Base-by-base conservation (phyloP, 1,140 invertebrate species). In the Tetramorium simillimum region DNA sequence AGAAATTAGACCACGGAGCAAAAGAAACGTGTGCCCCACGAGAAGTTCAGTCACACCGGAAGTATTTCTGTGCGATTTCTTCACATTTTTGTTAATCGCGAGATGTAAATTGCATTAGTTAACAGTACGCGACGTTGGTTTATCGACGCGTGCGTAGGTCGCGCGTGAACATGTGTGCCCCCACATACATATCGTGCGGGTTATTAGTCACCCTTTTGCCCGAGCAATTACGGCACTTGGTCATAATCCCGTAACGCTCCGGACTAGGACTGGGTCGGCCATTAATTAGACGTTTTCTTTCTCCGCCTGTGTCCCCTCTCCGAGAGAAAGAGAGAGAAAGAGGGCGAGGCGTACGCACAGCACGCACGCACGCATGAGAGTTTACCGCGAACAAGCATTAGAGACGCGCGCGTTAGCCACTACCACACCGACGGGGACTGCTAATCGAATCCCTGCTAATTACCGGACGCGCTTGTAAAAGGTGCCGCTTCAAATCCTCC, bases 181-280 rank as follows among this genome's bases (percentile, higher is more conserved):
- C 33, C 51, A 53, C 65, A 28, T 60, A 62, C 33, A 28, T 3
- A 46, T 21, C 63, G 60, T 67, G 85, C 49, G 33, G 60, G 81
- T 77, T 87, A 89, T 90, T 90, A 88, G 89, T 90, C 89, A 89
- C 85, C 86, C 89, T 75, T 87, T 72, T 89, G 85, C 82, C 85
- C 69, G 62, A 85, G 85, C 88, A 87, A 90, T 90, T 87, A 87
- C 75, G 69, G 67, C 80, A 85, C 85, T 82, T 72, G 88, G 58
- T 82, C 63, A 81, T 85, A 89, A 90, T 82, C 86, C 84, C 65
- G 85, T 82, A 85, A 86, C 87, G 86, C 84, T 80, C 43, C 53
- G 12, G 58, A 78, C 77, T 49, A 86, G 85, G 76, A 69, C 43
- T 70, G 85, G 78, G 77, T 86, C 63, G 67, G 51, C 76, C 85